Evolutionary conservation across 2,888 invertebrate genomes (phyloP), one percentile per base, ranked within the genome.

Genomic region (Parnassius mnemosyne): DNA sequence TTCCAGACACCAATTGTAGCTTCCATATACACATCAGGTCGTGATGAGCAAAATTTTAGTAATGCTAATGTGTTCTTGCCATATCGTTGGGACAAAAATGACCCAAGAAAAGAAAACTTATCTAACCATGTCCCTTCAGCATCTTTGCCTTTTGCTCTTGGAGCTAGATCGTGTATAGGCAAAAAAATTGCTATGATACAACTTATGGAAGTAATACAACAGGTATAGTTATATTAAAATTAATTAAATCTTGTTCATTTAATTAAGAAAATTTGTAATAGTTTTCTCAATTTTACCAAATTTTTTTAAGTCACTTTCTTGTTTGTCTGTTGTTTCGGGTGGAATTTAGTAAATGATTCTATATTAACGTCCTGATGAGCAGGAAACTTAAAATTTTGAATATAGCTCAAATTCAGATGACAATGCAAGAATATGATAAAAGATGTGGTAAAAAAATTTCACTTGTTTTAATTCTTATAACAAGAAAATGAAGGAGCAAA

Each of bases 21-120:
- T 74, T 98, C 97, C 20, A 93, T 97, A 59, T 98, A 96, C 79
- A 96, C 97, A 53, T 95, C 96, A 69, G 95, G 97, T 2, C 93
- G 97, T 60, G 94, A 96, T 81, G 87, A 93, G 1, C 79, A 85
- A 13, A 93, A 95, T 80, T 97, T 97, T 81, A 91, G 93, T 46
- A 78, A 93, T 58, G 94, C 97, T 10, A 77, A 94, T 47, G 75
- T 87, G 66, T 96, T 97, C 75, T 78, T 92, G 66, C 97, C 97
- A 0, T 94, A 95, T 71, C 93, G 97, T 56, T 98, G 97, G 97
- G 80, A 91, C 49, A 92, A 95, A 69, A 89, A 84, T 73, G 90
- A 93, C 63, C 73, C 80, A 10, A 86, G 90, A 44, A 85, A 76
- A 70, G 84, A 85, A 64, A 69, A 77, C 9, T 82, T 91, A 41